Evolutionary conservation across 2,888 invertebrate species (phyloP), one percentile per base, ranked within the genome.

Genomic region (Oxystoma pomonae): DNA sequence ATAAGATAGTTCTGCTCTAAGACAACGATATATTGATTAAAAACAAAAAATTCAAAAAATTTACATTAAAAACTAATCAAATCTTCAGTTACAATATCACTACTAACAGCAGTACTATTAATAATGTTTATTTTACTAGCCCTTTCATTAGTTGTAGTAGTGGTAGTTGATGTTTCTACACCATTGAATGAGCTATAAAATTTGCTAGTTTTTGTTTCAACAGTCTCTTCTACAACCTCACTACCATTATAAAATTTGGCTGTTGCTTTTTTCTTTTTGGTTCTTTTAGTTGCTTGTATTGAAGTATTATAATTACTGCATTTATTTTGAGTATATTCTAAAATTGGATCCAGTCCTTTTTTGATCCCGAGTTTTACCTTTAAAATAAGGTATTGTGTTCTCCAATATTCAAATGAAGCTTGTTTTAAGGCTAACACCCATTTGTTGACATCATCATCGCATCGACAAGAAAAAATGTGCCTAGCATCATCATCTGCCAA

Each of bases 331-430:
- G 77, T 71, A 62, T 78, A 78, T 65, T 77, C 76, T 61, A 78
- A 69, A 56, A 78, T 72, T 16, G 79, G 79, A 68, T 78, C 90
- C 80, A 86, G 86, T 61, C 90, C 90, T 64, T 89, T 89, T 70
- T 86, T 85, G 65, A 85, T 83, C 73, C 82, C 86, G 69, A 90
- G 83, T 79, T 86, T 86, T 19, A 87, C 86, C 76, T 89, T 89
- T 17, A 90, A 81, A 58, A 85, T 82, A 58, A 87, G 83, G 56
- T 87, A 82, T 68, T 86, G 85, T 58, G 84, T 85, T 65, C 89
- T 80, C 81, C 89, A 84, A 73, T 87, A 86, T 75, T 89, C 90
- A 75, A 90, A 90, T n/a, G 90, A 88, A 65, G 89, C 86, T 72
- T 84, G 83, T 70, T 87, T 84, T 59, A 91, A 76, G 55, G 86